These are phyloP conservation scores for Pimpla rufipes DNA, from an alignment of 2,888 invertebrate genomes.

Conservation along the genomic window DNA sequence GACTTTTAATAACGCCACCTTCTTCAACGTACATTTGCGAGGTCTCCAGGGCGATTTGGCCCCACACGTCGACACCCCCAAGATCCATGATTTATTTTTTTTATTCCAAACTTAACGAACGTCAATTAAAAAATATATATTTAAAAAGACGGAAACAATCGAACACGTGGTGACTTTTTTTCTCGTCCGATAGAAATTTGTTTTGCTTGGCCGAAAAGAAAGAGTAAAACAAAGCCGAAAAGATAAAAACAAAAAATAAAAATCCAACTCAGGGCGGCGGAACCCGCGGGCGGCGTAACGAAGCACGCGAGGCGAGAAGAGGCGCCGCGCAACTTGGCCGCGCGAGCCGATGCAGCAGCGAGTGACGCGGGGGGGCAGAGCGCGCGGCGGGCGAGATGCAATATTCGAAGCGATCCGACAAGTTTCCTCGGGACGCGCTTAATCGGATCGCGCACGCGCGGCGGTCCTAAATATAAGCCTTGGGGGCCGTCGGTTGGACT, in stretches of 20 bases:
- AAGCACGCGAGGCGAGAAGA: slow-evolving; percentile 36
- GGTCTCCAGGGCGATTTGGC: slow-evolving; percentile 94
- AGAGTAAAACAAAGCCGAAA: not conserved
- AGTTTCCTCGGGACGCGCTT: slow-evolving; percentile 75
- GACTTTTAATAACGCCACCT: slow-evolving; percentile 92
- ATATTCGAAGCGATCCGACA: slow-evolving; percentile 75
- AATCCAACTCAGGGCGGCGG: slow-evolving; percentile 19
- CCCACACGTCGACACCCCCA: slow-evolving; percentile 92
- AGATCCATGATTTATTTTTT: slow-evolving; percentile 88
- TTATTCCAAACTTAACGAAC: slow-evolving; percentile 9
- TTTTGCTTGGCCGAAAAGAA: not conserved
- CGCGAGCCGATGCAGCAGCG: slow-evolving; percentile 57
- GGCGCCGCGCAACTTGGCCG: slow-evolving; percentile 33
- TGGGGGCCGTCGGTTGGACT: slow-evolving; percentile 79
- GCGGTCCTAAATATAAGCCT: slow-evolving; percentile 83
- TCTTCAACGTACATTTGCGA: slow-evolving; percentile 94
- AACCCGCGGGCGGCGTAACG: slow-evolving; percentile 43
- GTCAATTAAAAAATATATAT: not conserved
- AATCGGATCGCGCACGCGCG: slow-evolving; percentile 83
- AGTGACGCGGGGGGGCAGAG: slow-evolving; percentile 21
- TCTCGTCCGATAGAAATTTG: slow-evolving; percentile 8
- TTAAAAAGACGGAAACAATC: not conserved
- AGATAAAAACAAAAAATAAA: not conserved
- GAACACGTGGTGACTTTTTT: not conserved
- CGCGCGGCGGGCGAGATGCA: slow-evolving; percentile 65